Evolutionary conservation across 1,140 invertebrate genomes (phyloP).

Genomic region (Drosophila equinoxialis): DNA sequence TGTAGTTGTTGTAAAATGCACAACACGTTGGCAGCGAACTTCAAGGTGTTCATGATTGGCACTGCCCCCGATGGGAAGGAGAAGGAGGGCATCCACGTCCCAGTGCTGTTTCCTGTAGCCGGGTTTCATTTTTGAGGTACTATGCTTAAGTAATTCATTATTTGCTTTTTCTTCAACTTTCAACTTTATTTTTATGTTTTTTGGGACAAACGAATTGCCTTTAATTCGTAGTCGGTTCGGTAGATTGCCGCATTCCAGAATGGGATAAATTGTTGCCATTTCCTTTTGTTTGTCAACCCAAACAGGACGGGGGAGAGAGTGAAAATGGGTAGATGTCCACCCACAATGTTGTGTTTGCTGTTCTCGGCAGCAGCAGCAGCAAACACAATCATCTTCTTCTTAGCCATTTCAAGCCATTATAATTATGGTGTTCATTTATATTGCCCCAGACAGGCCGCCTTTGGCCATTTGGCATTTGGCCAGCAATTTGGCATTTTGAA

Average conservation of each 20-base stretch:
- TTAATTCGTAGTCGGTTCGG: conserved; percentile 50
- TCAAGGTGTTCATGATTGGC: conserved; percentile 47
- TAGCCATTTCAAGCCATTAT: conserved; percentile 54
- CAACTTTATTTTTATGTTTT: conserved; percentile 33
- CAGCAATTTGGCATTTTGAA: conserved; percentile 79
- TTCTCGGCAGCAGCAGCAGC: conserved; percentile 30
- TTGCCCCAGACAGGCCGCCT: conserved; percentile 30
- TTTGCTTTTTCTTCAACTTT: conserved; percentile 62
- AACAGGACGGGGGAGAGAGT: background rate
- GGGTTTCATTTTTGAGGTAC: conserved; percentile 16
- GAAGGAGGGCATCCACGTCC: background rate
- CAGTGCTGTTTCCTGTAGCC: background rate
- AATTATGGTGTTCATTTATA: conserved; percentile 59
- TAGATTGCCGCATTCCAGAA: conserved; percentile 45
- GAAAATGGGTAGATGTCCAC: background rate
- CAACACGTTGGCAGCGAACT: conserved; percentile 17
- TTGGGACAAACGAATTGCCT: conserved; percentile 42
- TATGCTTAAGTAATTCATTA: conserved; percentile 54
- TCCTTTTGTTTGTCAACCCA: conserved; percentile 72
- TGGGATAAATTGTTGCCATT: conserved; percentile 72
- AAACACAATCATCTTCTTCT: conserved; percentile 41
- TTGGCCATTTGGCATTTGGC: conserved; percentile 75
- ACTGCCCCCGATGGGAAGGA: conserved; percentile 9
- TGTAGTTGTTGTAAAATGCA: conserved; percentile 30
- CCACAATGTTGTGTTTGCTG: background rate